phyloP scores from a whole-genome alignment of 2,113 vertebrate genomes.

The Hyperopisus bebe region DNA sequence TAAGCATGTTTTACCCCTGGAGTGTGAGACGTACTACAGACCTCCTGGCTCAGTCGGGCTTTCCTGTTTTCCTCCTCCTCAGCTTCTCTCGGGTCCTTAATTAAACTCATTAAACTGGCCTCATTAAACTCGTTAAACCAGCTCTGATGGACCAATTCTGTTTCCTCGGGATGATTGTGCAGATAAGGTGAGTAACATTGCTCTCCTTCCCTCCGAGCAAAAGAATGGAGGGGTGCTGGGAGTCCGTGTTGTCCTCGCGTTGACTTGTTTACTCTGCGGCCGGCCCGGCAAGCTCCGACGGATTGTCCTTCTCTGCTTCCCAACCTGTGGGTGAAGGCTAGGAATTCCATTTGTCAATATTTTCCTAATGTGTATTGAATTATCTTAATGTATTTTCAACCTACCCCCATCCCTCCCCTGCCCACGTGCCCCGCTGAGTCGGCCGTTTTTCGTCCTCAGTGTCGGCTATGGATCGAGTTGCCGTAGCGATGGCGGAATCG shows the following conservation, averaged over 20 bases:
- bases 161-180: slow-evolving; percentile 29
- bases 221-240: neutral
- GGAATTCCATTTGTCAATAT: slow-evolving; percentile 31
- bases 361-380: slow-evolving; percentile 59
- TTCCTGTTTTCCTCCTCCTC: slow-evolving; percentile 22
- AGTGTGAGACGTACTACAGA: neutral
- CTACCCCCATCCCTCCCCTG: slow-evolving; percentile 38
- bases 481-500: neutral
- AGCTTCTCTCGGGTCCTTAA: slow-evolving; percentile 23
- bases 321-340: neutral
- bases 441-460: neutral
- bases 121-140: slow-evolving; percentile 34
- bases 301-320: slow-evolving; percentile 19
- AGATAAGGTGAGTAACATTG: slow-evolving; percentile 8
- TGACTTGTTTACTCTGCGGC: neutral
- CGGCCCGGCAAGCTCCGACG: neutral
- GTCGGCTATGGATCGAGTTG: neutral
- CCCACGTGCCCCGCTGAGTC: neutral
- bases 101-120: slow-evolving; percentile 27
- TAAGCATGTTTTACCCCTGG: neutral
- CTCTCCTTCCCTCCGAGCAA: neutral
- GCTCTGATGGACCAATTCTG: slow-evolving; percentile 29
- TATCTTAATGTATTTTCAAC: slow-evolving; percentile 50
- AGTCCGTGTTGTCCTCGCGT: neutral
- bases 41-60: neutral